These are phyloP conservation scores for Physella acuta DNA, from an alignment of 1,140 invertebrate species.

Conservation along the genomic window DNA sequence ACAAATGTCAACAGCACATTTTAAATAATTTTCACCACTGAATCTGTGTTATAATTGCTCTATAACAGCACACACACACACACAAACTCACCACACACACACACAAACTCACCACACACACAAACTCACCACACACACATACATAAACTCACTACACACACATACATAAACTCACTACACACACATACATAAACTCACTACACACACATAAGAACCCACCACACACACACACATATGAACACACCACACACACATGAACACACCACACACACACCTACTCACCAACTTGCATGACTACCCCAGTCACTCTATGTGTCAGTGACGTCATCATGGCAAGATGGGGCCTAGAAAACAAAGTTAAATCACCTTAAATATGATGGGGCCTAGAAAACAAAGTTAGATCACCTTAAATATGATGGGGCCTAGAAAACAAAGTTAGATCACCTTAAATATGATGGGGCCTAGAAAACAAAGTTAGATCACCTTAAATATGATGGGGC, in stretches of 20 bases:
- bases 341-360: conserved; percentile 32
- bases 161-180: not conserved
- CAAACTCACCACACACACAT: not conserved
- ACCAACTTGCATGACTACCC: conserved; percentile 54
- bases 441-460: not conserved
- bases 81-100: no score
- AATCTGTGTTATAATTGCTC: no score
- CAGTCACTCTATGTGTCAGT: conserved; percentile 52
- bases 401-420: not conserved
- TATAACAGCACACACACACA: no score
- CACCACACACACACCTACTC: conserved; percentile 31
- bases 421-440: not conserved
- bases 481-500: not conserved
- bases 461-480: not conserved
- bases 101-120: not conserved
- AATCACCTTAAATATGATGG: not conserved
- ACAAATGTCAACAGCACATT: not conserved
- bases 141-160: not conserved
- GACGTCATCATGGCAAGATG: conserved; percentile 53
- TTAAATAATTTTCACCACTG: no score
- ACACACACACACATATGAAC: conserved; percentile 2
- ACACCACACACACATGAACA: not conserved
- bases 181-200: not conserved
- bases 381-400: not conserved
- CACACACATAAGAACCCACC: no score